Conservation (phyloP, 2,888 invertebrate genomes). For the Deilephila elpenor region DNA sequence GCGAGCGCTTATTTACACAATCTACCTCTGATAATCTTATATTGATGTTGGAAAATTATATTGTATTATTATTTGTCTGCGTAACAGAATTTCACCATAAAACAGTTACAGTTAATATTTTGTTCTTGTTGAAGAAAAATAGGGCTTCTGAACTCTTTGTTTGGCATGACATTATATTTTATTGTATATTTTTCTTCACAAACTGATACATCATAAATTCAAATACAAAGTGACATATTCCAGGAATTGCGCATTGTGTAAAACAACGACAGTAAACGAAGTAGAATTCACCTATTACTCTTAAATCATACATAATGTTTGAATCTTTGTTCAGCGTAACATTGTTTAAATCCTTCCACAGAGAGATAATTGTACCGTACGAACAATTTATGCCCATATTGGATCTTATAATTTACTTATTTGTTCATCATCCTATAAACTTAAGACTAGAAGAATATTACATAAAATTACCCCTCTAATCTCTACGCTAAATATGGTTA, state of each 20-base stretch:
- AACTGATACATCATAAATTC: background rate
- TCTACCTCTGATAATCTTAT: background rate
- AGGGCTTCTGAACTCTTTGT: background rate
- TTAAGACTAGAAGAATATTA: too few relatives aligned
- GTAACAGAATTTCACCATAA: too few relatives aligned
- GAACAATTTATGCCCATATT: background rate
- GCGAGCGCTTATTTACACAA: background rate
- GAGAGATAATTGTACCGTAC: background rate
- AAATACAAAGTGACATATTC: too few relatives aligned
- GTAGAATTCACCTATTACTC: background rate
- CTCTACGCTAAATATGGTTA: too few relatives aligned
- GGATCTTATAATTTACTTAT: background rate
- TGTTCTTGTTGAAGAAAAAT: background rate
- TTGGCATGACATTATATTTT: too few relatives aligned
- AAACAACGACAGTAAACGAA: constrained; percentile 7
- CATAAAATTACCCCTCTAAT: too few relatives aligned
- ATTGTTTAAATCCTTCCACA: background rate
- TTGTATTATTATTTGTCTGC: background rate
- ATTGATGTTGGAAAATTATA: background rate
- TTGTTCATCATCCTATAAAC: too few relatives aligned
- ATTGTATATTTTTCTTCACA: too few relatives aligned
- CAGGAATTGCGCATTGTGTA: background rate
- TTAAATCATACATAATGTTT: background rate
- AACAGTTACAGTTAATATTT: too few relatives aligned
- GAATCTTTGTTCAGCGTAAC: background rate